Evolutionary conservation across 2,113 vertebrate genomes (phyloP).

Genomic region (Sinocyclocheilus anophthalmus): DNA sequence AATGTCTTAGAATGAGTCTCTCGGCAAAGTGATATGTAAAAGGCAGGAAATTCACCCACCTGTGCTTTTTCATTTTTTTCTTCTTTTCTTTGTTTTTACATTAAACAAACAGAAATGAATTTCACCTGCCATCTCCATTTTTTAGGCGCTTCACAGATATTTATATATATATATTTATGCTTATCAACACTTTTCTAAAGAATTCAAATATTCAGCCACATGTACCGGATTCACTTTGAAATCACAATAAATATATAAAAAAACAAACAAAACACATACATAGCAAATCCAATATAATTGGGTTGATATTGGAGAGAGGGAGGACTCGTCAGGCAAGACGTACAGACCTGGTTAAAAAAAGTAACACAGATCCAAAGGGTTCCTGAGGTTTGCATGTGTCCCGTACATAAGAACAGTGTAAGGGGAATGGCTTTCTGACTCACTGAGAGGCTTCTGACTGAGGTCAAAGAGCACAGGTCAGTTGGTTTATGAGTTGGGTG

Average conservation of each 20-base stretch:
- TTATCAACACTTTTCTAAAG: conserved; percentile 94
- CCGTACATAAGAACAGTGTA: conserved; percentile 77
- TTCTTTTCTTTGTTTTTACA: conserved; percentile 70
- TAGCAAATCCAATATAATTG: conserved; percentile 80
- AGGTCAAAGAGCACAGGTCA: conserved; percentile 72
- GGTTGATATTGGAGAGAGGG: conserved; percentile 74
- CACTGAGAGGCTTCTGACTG: conserved; percentile 73
- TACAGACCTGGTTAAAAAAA: conserved; percentile 59
- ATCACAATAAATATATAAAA: conserved; percentile 88
- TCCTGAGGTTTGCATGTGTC: conserved; percentile 83
- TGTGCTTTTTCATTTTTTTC: conserved; percentile 77
- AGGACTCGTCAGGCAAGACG: conserved; percentile 61
- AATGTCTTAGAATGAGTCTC: conserved; percentile 89
- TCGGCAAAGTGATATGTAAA: conserved; percentile 87
- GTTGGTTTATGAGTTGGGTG: conserved; percentile 8
- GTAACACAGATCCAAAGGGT: conserved; percentile 65
- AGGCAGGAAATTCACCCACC: conserved; percentile 84
- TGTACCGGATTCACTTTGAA: conserved; percentile 94
- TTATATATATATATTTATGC: conserved; percentile 82
- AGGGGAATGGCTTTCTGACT: conserved; percentile 81
- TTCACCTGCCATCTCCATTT: conserved; percentile 74
- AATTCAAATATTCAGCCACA: conserved; percentile 98
- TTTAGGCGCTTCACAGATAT: conserved; percentile 90
- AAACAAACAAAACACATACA: conserved; percentile 76
- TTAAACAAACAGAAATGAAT: conserved; percentile 92